phyloP scores from a whole-genome alignment of 2,113 vertebrate genomes.

The Chaenocephalus aceratus region DNA sequence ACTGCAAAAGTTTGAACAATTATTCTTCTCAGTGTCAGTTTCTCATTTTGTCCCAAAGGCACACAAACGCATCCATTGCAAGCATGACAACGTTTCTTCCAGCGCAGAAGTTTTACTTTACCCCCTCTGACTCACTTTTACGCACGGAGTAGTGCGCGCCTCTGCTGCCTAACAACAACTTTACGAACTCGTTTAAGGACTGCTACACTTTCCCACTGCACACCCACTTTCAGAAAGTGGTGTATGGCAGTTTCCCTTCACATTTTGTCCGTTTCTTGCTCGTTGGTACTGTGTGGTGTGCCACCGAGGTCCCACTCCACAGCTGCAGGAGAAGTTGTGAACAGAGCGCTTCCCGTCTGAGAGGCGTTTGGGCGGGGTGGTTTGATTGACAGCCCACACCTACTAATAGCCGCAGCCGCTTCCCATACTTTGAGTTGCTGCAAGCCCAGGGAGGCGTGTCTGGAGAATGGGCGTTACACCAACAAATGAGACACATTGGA shows the following conservation, averaged over 20 bases:
- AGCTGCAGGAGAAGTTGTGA: constrained; percentile 64
- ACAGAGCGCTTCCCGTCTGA: constrained; percentile 59
- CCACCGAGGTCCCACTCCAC: constrained; percentile 40
- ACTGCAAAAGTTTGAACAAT: not conserved
- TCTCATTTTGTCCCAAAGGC: not conserved
- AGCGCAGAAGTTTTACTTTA: constrained; percentile 20
- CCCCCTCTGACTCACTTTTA: constrained; percentile 49
- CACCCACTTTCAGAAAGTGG: constrained; percentile 67
- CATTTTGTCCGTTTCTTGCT: constrained; percentile 68
- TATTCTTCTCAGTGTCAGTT: constrained; percentile 21
- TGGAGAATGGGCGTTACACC: constrained; percentile 13
- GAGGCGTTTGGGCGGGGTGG: constrained; percentile 53
- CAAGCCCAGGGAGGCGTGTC: constrained; percentile 35
- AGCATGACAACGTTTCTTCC: not conserved
- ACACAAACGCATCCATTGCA: constrained; percentile 41
- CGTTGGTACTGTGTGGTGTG: constrained; percentile 28
- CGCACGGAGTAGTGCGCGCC: constrained; percentile 42
- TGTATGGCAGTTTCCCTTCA: constrained; percentile 38
- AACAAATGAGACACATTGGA: not conserved
- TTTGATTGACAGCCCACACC: constrained; percentile 71
- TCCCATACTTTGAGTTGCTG: constrained; percentile 29
- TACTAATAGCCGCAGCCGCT: constrained; percentile 54
- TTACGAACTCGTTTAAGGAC: constrained; percentile 16
- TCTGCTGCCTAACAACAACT: constrained; percentile 24
- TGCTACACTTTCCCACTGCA: not conserved